Percentiles rank a stretch among this genome's conserved stretches.
Evolutionary conservation across 2,888 invertebrate genomes (phyloP).

Genomic region (Pedicia rivosa): DNA sequence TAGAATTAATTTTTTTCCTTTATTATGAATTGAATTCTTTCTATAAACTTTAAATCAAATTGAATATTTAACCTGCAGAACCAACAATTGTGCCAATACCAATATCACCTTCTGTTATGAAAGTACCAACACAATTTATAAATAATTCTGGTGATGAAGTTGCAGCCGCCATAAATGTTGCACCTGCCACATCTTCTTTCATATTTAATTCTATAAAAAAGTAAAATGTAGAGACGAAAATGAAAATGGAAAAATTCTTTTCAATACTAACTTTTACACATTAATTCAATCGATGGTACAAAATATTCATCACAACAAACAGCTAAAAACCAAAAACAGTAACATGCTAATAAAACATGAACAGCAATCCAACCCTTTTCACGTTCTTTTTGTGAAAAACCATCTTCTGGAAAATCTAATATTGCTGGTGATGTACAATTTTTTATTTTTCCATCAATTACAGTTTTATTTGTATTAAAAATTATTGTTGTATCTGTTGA

Average conservation of each 20-base stretch:
- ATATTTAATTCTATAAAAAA: background rate
- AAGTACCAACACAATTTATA: slow-evolving; percentile 68
- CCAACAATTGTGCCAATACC: slow-evolving; percentile 65
- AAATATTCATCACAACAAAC: slow-evolving; percentile 77
- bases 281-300: slow-evolving; percentile 68
- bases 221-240: background rate
- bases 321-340: slow-evolving; percentile 65
- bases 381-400: slow-evolving; percentile 48
- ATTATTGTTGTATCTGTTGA: too few species aligned
- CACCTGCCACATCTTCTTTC: slow-evolving; percentile 62
- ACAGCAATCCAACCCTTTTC: slow-evolving; percentile 24
- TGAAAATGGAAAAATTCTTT: background rate
- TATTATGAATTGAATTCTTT: too few species aligned
- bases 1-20: too few species aligned
- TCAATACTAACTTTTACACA: slow-evolving; percentile 56
- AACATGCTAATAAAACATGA: slow-evolving; percentile 30
- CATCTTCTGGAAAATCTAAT: slow-evolving; percentile 62
- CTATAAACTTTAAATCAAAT: too few species aligned
- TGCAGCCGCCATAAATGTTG: slow-evolving; percentile 83
- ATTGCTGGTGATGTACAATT: slow-evolving; percentile 64
- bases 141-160: slow-evolving; percentile 78
- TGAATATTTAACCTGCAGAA: too few species aligned
- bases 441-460: too few species aligned
- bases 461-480: too few species aligned
- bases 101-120: slow-evolving; percentile 58